These are phyloP conservation scores for Phortica magna DNA, from an alignment of 2,888 invertebrate species.

Conservation along the genomic window DNA sequence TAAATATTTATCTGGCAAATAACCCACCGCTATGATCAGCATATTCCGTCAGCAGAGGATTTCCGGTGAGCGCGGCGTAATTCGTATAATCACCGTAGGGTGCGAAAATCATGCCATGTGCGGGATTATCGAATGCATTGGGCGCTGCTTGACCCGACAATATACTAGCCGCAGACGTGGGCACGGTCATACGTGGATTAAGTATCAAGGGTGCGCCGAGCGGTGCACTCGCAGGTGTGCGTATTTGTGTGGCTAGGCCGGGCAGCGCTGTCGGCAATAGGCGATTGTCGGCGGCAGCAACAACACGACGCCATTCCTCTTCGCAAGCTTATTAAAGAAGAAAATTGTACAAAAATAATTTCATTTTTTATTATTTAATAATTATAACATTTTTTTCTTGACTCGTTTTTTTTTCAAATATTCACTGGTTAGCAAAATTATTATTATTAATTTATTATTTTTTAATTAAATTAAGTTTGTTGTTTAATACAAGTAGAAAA, in stretches of 20 bases:
- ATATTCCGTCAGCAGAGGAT: slow-evolving; percentile 91
- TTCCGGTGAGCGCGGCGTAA: slow-evolving; percentile 90
- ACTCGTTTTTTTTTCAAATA: not conserved
- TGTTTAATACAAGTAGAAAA: no score
- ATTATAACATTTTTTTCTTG: not conserved
- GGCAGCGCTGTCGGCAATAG: slow-evolving; percentile 81
- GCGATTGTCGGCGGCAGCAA: slow-evolving; percentile 89
- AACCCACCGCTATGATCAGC: slow-evolving; percentile 98
- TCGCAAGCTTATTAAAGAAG: slow-evolving; percentile 82
- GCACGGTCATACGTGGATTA: slow-evolving; percentile 92
- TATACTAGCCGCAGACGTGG: slow-evolving; percentile 85
- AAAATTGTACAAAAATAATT: slow-evolving; percentile 6
- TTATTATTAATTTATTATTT: no score
- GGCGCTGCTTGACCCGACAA: slow-evolving; percentile 80
- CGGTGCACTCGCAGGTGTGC: slow-evolving; percentile 86
- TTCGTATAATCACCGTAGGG: slow-evolving; percentile 94
- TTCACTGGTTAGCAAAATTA: not conserved
- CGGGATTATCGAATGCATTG: slow-evolving; percentile 82
- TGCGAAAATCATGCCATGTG: slow-evolving; percentile 87
- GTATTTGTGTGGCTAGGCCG: slow-evolving; percentile 83
- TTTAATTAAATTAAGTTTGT: no score
- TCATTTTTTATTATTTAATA: not conserved
- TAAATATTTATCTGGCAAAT: slow-evolving; percentile 86
- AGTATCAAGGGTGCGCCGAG: slow-evolving; percentile 94
- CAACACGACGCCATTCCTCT: slow-evolving; percentile 91